Conservation (phyloP, 2,888 invertebrate genomes). For the Gerris lacustris region DNA sequence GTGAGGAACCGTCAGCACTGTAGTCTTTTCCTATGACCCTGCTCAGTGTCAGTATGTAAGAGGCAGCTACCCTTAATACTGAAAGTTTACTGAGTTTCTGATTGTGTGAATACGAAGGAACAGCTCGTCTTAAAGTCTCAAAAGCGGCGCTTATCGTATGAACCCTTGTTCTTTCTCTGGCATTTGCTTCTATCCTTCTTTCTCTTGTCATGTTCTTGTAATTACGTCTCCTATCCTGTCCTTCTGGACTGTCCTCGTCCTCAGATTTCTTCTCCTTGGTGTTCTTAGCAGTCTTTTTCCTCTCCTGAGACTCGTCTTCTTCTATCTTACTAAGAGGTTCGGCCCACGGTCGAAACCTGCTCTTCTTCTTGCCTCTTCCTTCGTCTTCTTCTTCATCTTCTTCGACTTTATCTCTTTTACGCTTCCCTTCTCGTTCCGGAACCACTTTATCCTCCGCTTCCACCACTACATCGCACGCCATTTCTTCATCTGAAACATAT, state of each 20-base stretch:
- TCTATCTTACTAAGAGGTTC: conserved; percentile 36
- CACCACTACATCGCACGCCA: conserved; percentile 7
- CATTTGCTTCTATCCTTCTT: conserved; percentile 85
- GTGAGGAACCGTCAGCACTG: conserved; percentile 46
- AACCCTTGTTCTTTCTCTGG: conserved; percentile 79
- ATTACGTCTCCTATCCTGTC: conserved; percentile 47
- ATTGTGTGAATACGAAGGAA: conserved; percentile 84
- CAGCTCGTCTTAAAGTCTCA: conserved; percentile 68
- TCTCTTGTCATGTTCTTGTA: conserved; percentile 94
- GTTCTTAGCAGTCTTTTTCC: conserved; percentile 32
- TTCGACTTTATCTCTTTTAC: conserved; percentile 54
- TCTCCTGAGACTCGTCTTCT: conserved; percentile 49
- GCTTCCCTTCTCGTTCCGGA: conserved; percentile 42
- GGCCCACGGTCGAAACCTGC: conserved; percentile 39
- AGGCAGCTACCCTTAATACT: conserved; percentile 82
- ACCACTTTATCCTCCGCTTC: conserved; percentile 45
- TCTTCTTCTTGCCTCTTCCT: conserved; percentile 35
- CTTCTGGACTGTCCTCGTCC: conserved; percentile 17
- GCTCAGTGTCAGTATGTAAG: conserved; percentile 79
- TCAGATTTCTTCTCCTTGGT: conserved; percentile 30
- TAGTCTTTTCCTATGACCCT: conserved; percentile 60
- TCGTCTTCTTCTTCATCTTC: conserved; percentile 47
- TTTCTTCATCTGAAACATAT: conserved; percentile 3
- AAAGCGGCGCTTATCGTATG: conserved; percentile 94
- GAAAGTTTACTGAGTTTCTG: conserved; percentile 88